Evolutionary conservation across 2,797 vertebrate genomes (phyloP), one percentile per base, ranked within the genome.

Genomic region (Parotocinclus haroldoi): DNA sequence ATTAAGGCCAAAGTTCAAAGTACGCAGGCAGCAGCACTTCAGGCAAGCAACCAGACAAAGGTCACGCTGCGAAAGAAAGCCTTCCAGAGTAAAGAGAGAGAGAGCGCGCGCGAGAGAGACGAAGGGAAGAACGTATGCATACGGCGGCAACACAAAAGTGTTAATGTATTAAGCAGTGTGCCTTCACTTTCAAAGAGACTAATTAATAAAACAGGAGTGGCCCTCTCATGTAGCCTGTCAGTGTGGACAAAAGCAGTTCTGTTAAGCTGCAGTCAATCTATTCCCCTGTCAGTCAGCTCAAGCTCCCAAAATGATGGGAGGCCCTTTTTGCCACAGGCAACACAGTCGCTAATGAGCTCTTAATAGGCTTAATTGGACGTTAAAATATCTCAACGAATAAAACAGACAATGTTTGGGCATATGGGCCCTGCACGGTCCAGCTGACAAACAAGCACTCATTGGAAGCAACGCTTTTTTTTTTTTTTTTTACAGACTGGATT

Each of bases 291-390:
- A 66, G 65, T 57, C 50, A 62, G 58, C 72, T 72, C 73, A 75
- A 69, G 69, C 75, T 49, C 45, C 83, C 83, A 75, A 70, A 74
- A 70, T 80, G 75, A 76, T 56, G 56, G 55, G 68, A 73, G 72
- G 74, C 65, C 62, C 64, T 54, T 52, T 75, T 81, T 55, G 78
- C 78, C 75, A 61, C 59, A 81, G 89, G 89, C 89, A 79, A 83
- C 65, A 58, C 82, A 79, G 57, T 84, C 84, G 81, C 83, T 90
- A 90, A 91, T 90, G 87, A 91, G 87, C 85, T 78, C 84, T 85
- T 91, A 91, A 92, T 91, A 89, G 88, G 85, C 83, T 79, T 92
- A 91, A 92, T 91, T 91, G 88, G 85, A 89, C 82, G 84, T 89
- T 91, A 90, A 90, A 89, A 88, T 87, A 88, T 88, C 85, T 78